phyloP scores from a whole-genome alignment of 2,113 vertebrate genomes.

The Aspiorhynchus laticeps region DNA sequence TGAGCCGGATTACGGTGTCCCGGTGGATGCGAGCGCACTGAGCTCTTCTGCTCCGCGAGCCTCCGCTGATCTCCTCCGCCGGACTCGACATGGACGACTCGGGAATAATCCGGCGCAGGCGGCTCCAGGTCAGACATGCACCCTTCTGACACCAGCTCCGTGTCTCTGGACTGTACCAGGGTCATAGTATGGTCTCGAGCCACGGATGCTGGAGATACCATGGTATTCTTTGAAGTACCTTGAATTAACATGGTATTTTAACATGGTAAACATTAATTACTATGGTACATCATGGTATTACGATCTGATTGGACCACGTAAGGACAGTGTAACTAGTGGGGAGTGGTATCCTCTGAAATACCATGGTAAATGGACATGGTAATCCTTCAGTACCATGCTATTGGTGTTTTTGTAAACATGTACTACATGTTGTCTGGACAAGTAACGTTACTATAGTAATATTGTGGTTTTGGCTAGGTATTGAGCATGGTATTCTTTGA shows the following conservation, averaged over 20 bases:
- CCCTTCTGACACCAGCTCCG: constrained; percentile 5
- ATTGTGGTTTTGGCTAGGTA: too few relatives aligned
- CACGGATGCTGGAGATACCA: not conserved
- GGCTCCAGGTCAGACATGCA: constrained; percentile 77
- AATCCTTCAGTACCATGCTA: too few relatives aligned
- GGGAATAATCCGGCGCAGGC: constrained; percentile 78
- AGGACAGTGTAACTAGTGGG: too few relatives aligned
- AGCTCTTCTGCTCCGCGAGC: not conserved
- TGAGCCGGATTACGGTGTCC: constrained; percentile 19
- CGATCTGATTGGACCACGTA: too few relatives aligned
- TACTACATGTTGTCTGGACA: too few relatives aligned
- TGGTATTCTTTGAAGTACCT: not conserved
- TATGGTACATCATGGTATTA: not conserved
- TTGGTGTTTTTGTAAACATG: too few relatives aligned
- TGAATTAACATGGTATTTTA: not conserved
- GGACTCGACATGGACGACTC: constrained; percentile 77
- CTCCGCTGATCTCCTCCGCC: constrained; percentile 23
- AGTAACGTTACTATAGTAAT: too few relatives aligned
- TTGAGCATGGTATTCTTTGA: too few relatives aligned
- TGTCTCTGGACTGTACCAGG: not conserved
- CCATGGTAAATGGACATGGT: too few relatives aligned
- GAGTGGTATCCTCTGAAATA: too few relatives aligned
- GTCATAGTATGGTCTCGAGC: too few relatives aligned
- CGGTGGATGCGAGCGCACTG: not conserved
- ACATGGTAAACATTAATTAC: not conserved